Conservation (phyloP, 2,113 vertebrate species). For the Synodontis membranacea region DNA sequence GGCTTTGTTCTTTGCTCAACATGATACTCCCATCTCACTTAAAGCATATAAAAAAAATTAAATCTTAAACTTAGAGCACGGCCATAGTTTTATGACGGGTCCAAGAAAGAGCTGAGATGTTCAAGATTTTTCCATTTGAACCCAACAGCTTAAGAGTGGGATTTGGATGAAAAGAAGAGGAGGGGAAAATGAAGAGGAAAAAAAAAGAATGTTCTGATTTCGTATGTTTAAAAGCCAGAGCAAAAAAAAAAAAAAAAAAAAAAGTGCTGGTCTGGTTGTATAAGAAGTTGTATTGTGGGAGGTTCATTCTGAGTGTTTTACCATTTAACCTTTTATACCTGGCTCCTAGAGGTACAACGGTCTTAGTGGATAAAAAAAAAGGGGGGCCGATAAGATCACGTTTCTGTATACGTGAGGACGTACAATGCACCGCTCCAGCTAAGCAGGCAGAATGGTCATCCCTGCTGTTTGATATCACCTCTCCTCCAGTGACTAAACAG, state of each 20-base stretch:
- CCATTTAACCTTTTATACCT: constrained; percentile 29
- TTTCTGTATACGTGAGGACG: constrained; percentile 46
- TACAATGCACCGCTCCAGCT: constrained; percentile 64
- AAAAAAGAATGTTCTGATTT: constrained; percentile 10
- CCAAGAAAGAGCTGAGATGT: constrained; percentile 30
- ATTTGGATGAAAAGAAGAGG: constrained; percentile 44
- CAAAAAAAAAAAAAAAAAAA: neutral
- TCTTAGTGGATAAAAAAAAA: constrained; percentile 52
- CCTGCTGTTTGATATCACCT: constrained; percentile 80
- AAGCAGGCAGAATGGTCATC: constrained; percentile 65
- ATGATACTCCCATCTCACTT: constrained; percentile 26
- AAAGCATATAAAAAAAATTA: constrained; percentile 14
- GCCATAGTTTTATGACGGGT: constrained; percentile 7
- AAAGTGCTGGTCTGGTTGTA: neutral
- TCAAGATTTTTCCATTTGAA: neutral
- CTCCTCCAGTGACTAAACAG: constrained; percentile 83
- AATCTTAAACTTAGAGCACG: neutral
- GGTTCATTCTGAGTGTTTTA: constrained; percentile 19
- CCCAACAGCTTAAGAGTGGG: constrained; percentile 41
- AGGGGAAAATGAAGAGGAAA: neutral
- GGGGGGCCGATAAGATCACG: constrained; percentile 28
- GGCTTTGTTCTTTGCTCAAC: neutral
- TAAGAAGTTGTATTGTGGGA: no score
- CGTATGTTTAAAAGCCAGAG: neutral
- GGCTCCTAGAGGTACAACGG: constrained; percentile 48